Evolutionary conservation across 2,797 vertebrate genomes (phyloP).

Genomic region (Carcharodon carcharias): DNA sequence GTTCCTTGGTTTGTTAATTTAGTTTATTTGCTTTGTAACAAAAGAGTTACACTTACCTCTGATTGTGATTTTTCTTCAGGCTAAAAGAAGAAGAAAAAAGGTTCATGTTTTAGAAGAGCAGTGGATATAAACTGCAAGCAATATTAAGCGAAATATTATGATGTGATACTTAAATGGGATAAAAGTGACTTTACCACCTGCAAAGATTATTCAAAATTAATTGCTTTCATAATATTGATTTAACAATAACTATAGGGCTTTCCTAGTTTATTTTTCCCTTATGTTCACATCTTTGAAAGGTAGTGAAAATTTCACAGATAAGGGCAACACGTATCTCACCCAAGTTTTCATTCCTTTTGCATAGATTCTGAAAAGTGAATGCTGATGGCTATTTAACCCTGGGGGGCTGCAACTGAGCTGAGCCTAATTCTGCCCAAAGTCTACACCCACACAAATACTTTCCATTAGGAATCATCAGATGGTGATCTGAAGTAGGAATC

Average conservation of each 20-base stretch:
- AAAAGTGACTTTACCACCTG: neutral
- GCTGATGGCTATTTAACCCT: neutral
- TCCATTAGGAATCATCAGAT: neutral
- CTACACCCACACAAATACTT: neutral
- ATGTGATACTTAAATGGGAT: neutral
- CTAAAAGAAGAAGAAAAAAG: constrained; percentile 55
- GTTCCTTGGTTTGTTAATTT: too few species aligned
- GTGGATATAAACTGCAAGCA: neutral
- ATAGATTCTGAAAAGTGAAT: neutral
- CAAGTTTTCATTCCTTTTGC: neutral
- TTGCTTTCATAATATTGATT: neutral
- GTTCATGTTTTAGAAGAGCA: neutral
- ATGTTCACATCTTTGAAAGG: neutral
- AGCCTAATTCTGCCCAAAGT: neutral
- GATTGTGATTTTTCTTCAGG: constrained; percentile 97
- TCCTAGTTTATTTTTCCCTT: neutral
- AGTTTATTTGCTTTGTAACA: too few species aligned
- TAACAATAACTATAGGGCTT: neutral
- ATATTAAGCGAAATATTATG: neutral
- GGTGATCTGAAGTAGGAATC: neutral
- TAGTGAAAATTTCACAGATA: neutral
- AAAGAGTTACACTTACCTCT: constrained; percentile 57
- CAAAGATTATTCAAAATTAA: neutral
- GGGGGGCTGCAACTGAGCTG: neutral
- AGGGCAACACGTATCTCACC: neutral